Conservation (phyloP, 1,140 invertebrate species). For the Psilanteris sp. region DNA sequence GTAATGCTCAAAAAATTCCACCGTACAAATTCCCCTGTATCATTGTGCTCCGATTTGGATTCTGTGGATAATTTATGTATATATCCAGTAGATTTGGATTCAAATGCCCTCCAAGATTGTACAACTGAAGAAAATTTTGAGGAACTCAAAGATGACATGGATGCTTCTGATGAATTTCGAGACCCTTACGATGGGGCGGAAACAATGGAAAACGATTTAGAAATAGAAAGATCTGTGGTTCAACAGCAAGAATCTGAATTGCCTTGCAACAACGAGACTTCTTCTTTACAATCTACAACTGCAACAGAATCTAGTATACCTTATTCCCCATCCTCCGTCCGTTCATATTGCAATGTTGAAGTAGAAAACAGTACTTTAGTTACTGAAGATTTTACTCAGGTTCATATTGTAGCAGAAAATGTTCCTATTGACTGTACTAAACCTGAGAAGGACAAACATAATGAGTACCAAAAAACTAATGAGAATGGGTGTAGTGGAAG, state of each 20-base stretch:
- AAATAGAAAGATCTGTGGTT: constrained; percentile 50
- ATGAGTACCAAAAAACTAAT: neutral
- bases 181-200: constrained; percentile 50
- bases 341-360: constrained; percentile 66
- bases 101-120: constrained; percentile 67
- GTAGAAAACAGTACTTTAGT: constrained; percentile 42
- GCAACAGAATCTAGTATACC: constrained; percentile 60
- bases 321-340: constrained; percentile 68
- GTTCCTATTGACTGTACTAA: constrained; percentile 54
- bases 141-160: constrained; percentile 72
- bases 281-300: constrained; percentile 66
- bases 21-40: constrained; percentile 62
- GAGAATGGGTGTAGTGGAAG: neutral
- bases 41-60: constrained; percentile 68
- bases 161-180: constrained; percentile 52
- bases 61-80: constrained; percentile 71
- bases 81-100: constrained; percentile 72
- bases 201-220: constrained; percentile 40
- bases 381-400: constrained; percentile 27
- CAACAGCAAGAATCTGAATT: constrained; percentile 45
- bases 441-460: constrained; percentile 19
- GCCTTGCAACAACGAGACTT: constrained; percentile 67
- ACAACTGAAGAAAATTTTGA: constrained; percentile 78
- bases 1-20: constrained; percentile 61
- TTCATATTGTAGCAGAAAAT: constrained; percentile 21